Base-by-base conservation (phyloP, 2,113 vertebrate species). In the Chloebia gouldiae region DNA sequence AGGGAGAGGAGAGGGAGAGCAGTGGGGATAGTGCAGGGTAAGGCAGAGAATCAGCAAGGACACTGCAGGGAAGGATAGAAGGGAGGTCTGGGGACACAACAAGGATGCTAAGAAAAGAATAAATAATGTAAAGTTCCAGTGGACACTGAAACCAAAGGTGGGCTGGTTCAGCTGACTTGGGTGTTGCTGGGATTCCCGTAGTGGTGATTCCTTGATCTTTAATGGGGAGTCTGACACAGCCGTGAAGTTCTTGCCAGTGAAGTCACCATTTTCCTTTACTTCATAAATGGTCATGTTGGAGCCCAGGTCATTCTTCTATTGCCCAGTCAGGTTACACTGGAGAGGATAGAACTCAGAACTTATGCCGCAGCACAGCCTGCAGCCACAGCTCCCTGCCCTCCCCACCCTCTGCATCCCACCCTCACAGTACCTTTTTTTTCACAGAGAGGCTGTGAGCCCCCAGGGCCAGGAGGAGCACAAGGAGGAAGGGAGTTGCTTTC, bases 181-280 rank as follows among this genome's bases (percentile, higher is more conserved):
- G 6, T 0, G 1, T 2, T 92, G 6, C 53, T 72, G 92, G 18
- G 7, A 37, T 0, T 94, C 92, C 3, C 2, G 13, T 8, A 95
- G n/a, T 0, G n/a, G 40, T 33, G 90, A 94, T 10, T 11, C 2
- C 56, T 24, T 35, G 56, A 59, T 59, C 24, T 13, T 14, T 49
- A 3, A 21, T 50, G 49, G 13, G 14, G 12, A 11, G 49, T 5
- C 3, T 4, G n/a, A 2, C 64, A 90, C 81, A 0, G 81, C 13
- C 0, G 47, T 92, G 31, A 0, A 0, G 37, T 91, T 93, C 6
- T 0, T 0, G 28, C 90, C 90, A 0, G 0, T 0, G 0, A 96
- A 93, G 1, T 5, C 9, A 0, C 84, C 72, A 11, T 35, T 15
- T 50, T 15, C 24, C 13, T 50, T 25, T 25, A 50, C 24, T 50